phyloP scores from a whole-genome alignment of 1,140 invertebrate species.

The Diachasma alloeum region DNA sequence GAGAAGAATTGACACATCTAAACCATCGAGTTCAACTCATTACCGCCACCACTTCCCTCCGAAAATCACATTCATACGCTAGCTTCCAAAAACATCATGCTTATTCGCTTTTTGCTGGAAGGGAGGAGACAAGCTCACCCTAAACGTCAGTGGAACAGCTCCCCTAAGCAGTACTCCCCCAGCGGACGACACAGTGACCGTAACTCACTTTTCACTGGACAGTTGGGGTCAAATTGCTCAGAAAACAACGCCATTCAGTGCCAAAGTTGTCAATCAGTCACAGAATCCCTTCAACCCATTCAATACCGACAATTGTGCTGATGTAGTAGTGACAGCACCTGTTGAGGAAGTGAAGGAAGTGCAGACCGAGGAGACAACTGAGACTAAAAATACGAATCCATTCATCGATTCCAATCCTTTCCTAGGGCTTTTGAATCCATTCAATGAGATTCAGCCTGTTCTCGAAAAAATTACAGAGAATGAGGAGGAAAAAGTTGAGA shows the following conservation, averaged over 20 bases:
- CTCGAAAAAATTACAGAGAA: constrained; percentile 34
- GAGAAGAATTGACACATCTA: too few species aligned
- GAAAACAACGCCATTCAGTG: constrained; percentile 57
- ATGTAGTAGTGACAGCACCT: constrained; percentile 42
- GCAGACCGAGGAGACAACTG: constrained; percentile 46
- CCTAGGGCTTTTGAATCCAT: constrained; percentile 58
- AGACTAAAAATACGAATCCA: constrained; percentile 66
- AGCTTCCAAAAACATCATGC: constrained; percentile 13
- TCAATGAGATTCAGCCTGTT: constrained; percentile 38
- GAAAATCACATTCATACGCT: not conserved
- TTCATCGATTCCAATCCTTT: constrained; percentile 69
- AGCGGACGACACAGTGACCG: constrained; percentile 59
- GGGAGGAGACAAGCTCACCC: constrained; percentile 80
- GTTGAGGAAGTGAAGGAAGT: constrained; percentile 35
- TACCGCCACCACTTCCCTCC: not conserved
- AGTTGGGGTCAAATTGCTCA: constrained; percentile 63
- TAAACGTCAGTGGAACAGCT: constrained; percentile 67
- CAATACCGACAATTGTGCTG: constrained; percentile 33
- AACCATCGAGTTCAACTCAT: not conserved
- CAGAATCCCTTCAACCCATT: constrained; percentile 64
- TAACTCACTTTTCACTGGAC: constrained; percentile 63
- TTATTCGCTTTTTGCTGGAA: constrained; percentile 46
- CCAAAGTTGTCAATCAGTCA: constrained; percentile 55
- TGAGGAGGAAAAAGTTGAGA: constrained; percentile 28
- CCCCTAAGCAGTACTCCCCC: constrained; percentile 40